Percentiles rank a stretch among this genome's conserved stretches.
Evolutionary conservation across 2,113 vertebrate genomes (phyloP).

Genomic region (Gallinago paraguaiae): DNA sequence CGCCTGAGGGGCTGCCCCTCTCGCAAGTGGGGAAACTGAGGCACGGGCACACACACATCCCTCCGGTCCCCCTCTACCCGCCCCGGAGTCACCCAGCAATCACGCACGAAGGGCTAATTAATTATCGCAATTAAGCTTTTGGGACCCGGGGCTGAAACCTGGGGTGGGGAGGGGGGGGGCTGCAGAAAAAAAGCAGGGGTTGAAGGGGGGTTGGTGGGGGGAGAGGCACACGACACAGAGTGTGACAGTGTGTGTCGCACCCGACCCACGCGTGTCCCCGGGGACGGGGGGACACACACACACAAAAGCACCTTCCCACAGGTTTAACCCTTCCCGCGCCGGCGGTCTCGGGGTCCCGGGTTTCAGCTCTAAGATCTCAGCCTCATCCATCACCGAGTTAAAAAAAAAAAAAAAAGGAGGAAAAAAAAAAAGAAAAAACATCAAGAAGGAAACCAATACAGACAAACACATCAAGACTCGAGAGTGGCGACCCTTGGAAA

Average conservation of each 20-base stretch:
- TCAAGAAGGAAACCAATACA: constrained; percentile 57
- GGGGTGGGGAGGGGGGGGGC: no score
- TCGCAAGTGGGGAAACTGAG: constrained; percentile 22
- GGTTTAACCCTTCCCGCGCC: constrained; percentile 55
- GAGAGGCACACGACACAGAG: background rate
- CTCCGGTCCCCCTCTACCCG: background rate
- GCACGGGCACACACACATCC: background rate
- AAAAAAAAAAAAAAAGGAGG: constrained; percentile 37
- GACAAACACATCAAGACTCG: constrained; percentile 64
- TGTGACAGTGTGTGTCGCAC: background rate
- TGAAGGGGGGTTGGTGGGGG: background rate
- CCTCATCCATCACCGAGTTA: constrained; percentile 58
- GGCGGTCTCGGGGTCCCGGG: background rate
- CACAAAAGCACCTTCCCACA: background rate
- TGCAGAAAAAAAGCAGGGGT: background rate
- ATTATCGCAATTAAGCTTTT: constrained; percentile 47
- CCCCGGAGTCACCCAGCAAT: background rate
- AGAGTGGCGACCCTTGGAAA: constrained; percentile 72
- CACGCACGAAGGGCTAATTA: constrained; percentile 27
- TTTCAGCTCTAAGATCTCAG: constrained; percentile 40
- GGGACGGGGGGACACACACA: background rate
- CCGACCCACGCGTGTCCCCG: background rate
- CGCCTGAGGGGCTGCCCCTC: background rate
- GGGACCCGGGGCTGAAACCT: background rate
- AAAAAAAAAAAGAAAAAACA: constrained; percentile 12